A percentile compares a stretch with the other conserved stretches of the same genome.
phyloP scores from a whole-genome alignment of 2,888 invertebrate species.

The Amphipoea lucens region DNA sequence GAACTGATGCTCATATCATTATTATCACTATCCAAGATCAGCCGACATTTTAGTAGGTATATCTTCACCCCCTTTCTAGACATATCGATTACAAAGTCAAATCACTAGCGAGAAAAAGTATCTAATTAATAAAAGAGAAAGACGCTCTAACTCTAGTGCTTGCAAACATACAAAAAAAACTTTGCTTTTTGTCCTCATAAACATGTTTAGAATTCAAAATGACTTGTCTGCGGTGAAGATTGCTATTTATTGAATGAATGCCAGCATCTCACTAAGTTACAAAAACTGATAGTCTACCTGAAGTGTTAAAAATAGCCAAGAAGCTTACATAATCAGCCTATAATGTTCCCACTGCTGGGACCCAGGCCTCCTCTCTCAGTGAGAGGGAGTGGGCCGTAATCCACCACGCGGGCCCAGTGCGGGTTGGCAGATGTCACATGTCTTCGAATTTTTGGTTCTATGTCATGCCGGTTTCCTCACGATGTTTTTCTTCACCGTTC shows the following conservation, averaged over 20 bases:
- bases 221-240: conserved; percentile 7
- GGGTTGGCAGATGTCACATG: too few species aligned
- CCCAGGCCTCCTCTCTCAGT: too few species aligned
- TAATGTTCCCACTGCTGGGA: too few species aligned
- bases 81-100: conserved; percentile 5
- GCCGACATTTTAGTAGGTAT: too few species aligned
- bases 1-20: too few species aligned
- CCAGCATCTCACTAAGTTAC: neutral
- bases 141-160: conserved; percentile 5
- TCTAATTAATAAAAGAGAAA: conserved; percentile 35
- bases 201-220: conserved; percentile 21
- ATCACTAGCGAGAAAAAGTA: conserved; percentile 11
- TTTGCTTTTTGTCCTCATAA: neutral
- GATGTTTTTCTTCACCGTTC: too few species aligned
- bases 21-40: too few species aligned
- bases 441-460: too few species aligned
- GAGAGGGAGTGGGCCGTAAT: too few species aligned
- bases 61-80: neutral
- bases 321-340: too few species aligned
- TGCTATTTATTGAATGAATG: neutral
- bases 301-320: conserved; percentile 3
- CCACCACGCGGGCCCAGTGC: too few species aligned
- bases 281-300: neutral
- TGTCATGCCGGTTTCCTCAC: too few species aligned
- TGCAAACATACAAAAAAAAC: neutral